phyloP scores from a whole-genome alignment of 1,140 invertebrate genomes.

The Eciton burchellii region DNA sequence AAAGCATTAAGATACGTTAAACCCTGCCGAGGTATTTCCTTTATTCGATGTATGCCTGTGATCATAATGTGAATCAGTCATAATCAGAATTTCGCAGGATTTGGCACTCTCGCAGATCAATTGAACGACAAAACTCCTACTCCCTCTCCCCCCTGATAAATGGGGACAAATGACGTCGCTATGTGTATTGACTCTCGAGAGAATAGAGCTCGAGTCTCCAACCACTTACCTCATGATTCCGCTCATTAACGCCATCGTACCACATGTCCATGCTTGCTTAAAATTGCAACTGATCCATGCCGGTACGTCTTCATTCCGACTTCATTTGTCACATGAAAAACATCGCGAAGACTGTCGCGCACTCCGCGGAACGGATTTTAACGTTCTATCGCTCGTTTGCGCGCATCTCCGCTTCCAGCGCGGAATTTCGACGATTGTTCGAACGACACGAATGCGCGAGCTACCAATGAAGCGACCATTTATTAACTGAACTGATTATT shows the following conservation, averaged over 20 bases:
- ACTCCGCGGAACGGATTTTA: background rate
- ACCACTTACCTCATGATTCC: background rate
- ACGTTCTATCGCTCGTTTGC: background rate
- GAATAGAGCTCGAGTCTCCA: background rate
- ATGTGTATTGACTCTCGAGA: background rate
- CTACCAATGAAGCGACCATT: background rate
- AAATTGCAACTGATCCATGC: background rate
- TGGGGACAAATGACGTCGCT: no score
- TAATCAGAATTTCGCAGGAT: no score
- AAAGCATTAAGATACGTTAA: conserved; percentile 2
- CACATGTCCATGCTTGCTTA: background rate
- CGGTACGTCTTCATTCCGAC: background rate
- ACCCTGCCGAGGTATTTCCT: no score
- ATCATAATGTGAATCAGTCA: background rate
- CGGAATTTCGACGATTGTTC: conserved; percentile 13
- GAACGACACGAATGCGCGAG: no score
- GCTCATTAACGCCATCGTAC: background rate
- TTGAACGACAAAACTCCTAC: no score
- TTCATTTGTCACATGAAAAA: background rate
- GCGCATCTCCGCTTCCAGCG: background rate
- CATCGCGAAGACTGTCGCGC: background rate
- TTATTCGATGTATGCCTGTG: no score
- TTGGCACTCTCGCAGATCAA: no score
- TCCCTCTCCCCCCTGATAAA: no score
- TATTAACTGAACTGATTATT: background rate